Evolutionary conservation across 2,888 invertebrate genomes (phyloP).

Genomic region (Acleris emargana): DNA sequence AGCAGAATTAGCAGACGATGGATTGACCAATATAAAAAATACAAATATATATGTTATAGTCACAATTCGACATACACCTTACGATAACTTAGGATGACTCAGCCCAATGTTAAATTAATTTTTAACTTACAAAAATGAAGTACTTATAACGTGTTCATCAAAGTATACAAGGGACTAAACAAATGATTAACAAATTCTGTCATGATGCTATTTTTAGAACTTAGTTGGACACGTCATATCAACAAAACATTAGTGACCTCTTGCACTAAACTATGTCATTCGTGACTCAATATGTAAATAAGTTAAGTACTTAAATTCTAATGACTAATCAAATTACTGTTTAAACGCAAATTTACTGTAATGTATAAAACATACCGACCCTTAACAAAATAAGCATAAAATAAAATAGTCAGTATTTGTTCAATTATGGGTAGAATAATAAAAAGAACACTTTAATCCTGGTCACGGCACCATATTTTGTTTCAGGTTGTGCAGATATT

Average conservation of each 20-base stretch:
- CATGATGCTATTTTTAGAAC: conserved; percentile 23
- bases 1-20: no score
- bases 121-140: background rate
- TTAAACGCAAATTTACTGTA: background rate
- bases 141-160: no score
- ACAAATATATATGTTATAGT: background rate
- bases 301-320: background rate
- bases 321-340: conserved; percentile 1
- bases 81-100: no score
- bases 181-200: conserved; percentile 9
- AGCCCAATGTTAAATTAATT: no score
- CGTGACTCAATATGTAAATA: conserved; percentile 25
- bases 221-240: conserved; percentile 12
- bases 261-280: conserved; percentile 31
- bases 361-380: background rate
- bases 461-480: background rate
- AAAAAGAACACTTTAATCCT: background rate
- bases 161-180: background rate
- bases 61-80: no score
- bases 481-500: background rate
- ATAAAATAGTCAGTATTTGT: no score
- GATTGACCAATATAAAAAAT: background rate
- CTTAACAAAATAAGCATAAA: background rate
- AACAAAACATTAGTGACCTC: conserved; percentile 26
- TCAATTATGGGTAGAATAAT: no score